Evolutionary conservation across 1,140 invertebrate species (phyloP).

Genomic region (Lamellibrachia luymesi): DNA sequence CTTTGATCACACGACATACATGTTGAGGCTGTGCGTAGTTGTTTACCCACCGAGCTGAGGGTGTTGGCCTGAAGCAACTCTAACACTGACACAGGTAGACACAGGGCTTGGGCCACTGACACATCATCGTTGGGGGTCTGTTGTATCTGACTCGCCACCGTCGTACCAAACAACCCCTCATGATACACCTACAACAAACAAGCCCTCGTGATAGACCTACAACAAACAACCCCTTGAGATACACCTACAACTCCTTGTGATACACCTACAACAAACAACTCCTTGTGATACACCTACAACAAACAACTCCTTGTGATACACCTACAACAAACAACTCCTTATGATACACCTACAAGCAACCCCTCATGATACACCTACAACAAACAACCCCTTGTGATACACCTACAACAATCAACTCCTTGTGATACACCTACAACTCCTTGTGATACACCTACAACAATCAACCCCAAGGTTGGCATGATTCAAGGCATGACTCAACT

Average conservation of each 20-base stretch:
- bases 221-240: neutral
- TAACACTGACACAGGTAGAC: constrained; percentile 82
- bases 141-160: constrained; percentile 37
- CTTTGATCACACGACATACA: neutral
- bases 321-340: neutral
- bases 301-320: neutral
- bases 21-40: neutral
- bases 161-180: constrained; percentile 58
- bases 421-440: neutral
- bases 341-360: neutral
- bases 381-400: neutral
- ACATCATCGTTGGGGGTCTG: constrained; percentile 47
- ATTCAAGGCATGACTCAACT: neutral
- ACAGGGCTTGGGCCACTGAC: constrained; percentile 78
- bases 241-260: neutral
- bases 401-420: neutral
- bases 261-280: neutral
- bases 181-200: constrained; percentile 59
- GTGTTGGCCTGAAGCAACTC: constrained; percentile 57
- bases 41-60: neutral
- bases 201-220: constrained; percentile 6
- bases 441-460: neutral
- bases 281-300: neutral
- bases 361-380: neutral
- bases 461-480: neutral